Conservation (phyloP, 2,797 vertebrate genomes). For the Trichosurus vulpecula region DNA sequence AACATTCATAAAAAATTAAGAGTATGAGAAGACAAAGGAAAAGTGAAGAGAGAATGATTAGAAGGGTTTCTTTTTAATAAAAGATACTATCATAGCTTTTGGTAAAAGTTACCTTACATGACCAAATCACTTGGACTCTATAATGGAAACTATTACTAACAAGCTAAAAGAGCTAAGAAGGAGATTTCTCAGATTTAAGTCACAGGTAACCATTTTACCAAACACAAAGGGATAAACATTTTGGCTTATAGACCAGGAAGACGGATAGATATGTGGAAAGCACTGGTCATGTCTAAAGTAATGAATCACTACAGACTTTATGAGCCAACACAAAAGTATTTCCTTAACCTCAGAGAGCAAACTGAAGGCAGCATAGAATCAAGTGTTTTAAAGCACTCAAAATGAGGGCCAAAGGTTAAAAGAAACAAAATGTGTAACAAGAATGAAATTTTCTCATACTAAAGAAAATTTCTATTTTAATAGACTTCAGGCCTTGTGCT, state of each 20-base stretch:
- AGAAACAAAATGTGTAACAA: conserved; percentile 78
- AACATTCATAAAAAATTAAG: neutral
- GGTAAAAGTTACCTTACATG: neutral
- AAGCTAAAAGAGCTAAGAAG: conserved; percentile 19
- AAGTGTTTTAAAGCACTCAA: conserved; percentile 72
- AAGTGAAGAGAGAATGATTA: neutral
- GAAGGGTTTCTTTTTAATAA: conserved; percentile 21
- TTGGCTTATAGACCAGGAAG: conserved; percentile 56
- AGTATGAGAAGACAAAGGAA: neutral
- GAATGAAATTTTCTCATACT: conserved; percentile 73
- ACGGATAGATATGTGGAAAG: conserved; percentile 40
- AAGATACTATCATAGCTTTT: neutral
- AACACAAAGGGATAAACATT: conserved; percentile 62
- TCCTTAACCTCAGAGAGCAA: conserved; percentile 71
- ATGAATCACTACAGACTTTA: conserved; percentile 72
- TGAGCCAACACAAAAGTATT: conserved; percentile 78
- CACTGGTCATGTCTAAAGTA: conserved; percentile 50
- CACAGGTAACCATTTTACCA: conserved; percentile 39
- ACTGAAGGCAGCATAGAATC: conserved; percentile 69
- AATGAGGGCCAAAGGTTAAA: conserved; percentile 77
- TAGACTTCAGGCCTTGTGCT: conserved; percentile 51
- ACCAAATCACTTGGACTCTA: conserved; percentile 1
- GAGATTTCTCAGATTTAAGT: conserved; percentile 66
- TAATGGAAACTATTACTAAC: conserved; percentile 40
- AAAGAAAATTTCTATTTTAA: conserved; percentile 57